These are phyloP conservation scores for Labeo catla DNA, from an alignment of 2,113 vertebrate genomes.

Conservation along the genomic window DNA sequence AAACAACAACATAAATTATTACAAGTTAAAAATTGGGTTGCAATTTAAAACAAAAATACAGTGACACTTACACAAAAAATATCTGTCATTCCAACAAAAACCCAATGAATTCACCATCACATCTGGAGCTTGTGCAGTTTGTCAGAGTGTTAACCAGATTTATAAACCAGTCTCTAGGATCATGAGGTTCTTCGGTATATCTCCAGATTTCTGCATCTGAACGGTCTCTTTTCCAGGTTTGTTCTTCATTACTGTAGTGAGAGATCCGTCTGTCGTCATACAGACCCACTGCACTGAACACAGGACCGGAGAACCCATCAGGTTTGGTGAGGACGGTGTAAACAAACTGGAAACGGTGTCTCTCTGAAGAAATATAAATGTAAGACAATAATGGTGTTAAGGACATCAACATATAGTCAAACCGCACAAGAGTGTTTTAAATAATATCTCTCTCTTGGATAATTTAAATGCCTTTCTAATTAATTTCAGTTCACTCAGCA, in stretches of 20 bases:
- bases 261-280: not conserved
- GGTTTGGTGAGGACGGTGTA: not conserved
- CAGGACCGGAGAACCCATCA: not conserved
- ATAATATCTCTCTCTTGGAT: too few relatives aligned
- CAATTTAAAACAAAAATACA: too few relatives aligned
- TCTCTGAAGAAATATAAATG: not conserved
- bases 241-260: not conserved
- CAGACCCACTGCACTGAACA: not conserved
- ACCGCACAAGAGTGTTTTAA: too few relatives aligned
- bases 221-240: not conserved
- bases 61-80: too few relatives aligned
- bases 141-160: not conserved
- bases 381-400: too few relatives aligned
- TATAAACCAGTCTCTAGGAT: not conserved
- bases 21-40: too few relatives aligned
- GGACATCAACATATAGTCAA: too few relatives aligned
- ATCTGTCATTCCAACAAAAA: too few relatives aligned
- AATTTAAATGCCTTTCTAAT: too few relatives aligned
- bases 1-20: too few relatives aligned
- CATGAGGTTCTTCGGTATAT: not conserved
- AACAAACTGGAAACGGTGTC: not conserved
- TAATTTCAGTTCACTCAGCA: too few relatives aligned
- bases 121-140: not conserved
- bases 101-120: not conserved
- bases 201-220: not conserved